Percentiles rank a stretch among this genome's conserved stretches.
These are phyloP conservation scores for Crypturellus tataupa DNA, from an alignment of 2,797 vertebrate genomes.

Conservation along the genomic window DNA sequence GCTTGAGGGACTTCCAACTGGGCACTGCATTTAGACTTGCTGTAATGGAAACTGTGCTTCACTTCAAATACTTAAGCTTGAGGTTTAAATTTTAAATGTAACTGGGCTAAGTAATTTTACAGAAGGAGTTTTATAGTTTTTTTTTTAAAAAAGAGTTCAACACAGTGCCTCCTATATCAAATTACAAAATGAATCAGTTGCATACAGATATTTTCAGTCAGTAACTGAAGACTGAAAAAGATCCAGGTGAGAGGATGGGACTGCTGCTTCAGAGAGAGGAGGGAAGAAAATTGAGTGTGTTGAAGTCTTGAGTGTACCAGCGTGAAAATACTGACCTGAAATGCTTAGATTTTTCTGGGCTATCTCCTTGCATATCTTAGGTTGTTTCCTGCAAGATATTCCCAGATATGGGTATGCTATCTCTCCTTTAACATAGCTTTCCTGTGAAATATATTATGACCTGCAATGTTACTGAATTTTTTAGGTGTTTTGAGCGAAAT, in stretches of 20 bases:
- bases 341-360: neutral
- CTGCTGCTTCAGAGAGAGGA: neutral
- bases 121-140: neutral
- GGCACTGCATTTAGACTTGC: neutral
- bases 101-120: neutral
- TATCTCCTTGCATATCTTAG: neutral
- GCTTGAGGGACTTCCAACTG: neutral
- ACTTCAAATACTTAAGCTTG: neutral
- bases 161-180: neutral
- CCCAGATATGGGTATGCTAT: neutral
- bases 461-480: neutral
- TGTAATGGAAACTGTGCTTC: neutral
- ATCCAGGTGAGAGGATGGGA: neutral
- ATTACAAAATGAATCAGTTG: neutral
- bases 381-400: neutral
- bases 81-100: neutral
- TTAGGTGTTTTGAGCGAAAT: neutral
- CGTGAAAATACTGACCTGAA: neutral
- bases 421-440: neutral
- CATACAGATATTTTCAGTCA: neutral
- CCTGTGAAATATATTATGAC: neutral
- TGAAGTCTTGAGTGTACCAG: neutral
- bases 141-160: neutral
- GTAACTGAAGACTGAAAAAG: neutral
- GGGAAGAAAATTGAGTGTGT: neutral